Base-by-base conservation (phyloP, 2,113 vertebrate species). In the Antigone vipio region DNA sequence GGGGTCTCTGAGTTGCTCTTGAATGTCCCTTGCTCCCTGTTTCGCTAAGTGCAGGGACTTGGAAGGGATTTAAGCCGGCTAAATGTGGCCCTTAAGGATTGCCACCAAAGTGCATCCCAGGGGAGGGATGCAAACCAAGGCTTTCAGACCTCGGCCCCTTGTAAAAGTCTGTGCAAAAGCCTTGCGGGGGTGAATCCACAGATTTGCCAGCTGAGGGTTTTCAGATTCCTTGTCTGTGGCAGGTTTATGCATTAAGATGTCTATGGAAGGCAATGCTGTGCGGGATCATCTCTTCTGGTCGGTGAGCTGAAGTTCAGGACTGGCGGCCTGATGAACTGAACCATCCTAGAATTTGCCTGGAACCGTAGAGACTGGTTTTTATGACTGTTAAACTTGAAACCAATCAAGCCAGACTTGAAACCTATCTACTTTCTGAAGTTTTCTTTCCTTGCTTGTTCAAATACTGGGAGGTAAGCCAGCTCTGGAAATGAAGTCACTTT, bases 401-500 rank as follows among this genome's bases (percentile, higher is more conserved):
- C 67, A 59, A 7, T 90, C 72, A 81, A 88, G 72, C 32, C 79
- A 22, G 91, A 73, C 62, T 76, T 45, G 80, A 75, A 91, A 79
- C 35, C 80, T 58, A 6, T 92, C 85, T 91, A 5, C 52, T 73
- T 87, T 85, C 73, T 91, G 77, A 87, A 56, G 38, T 60, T 68
- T 64, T 87, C 76, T 81, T 86, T 93, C 68, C 91, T 93, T 86
- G 91, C 85, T 74, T 89, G 92, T 87, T 89, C 93, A 84, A 76
- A 47, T 84, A 11, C 94, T 76, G 96, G 96, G 97, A 97, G 86
- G 38, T 14, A 58, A 75, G 95, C 97, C 97, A 97, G 96, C 74
- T 71, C 77, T 97, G 92, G 91, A 93, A 91, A 85, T 97, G 96
- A 97, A 97, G 97, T 97, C 92, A 97, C 92, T 93, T 80, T 68